phyloP scores from a whole-genome alignment of 2,113 vertebrate species.

The Bungarus multicinctus region DNA sequence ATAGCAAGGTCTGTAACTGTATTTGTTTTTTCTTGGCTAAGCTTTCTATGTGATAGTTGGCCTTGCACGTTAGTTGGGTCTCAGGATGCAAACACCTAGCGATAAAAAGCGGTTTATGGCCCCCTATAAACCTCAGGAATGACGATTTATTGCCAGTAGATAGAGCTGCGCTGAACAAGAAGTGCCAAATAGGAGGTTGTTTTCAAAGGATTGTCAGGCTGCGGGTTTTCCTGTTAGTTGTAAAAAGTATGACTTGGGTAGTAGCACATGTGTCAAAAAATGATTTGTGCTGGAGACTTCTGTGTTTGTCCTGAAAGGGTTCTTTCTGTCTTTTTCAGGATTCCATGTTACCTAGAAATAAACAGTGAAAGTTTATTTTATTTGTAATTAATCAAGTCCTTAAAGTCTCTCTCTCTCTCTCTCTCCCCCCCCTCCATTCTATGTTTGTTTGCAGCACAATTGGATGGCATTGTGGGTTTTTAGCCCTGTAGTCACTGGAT shows the following conservation, averaged over 20 bases:
- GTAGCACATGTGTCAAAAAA: neutral
- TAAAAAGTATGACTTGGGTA: neutral
- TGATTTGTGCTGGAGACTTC: neutral
- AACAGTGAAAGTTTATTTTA: neutral
- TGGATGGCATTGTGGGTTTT: neutral
- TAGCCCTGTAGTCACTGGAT: neutral
- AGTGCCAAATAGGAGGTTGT: slow-evolving; percentile 32
- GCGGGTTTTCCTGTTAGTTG: rapidly evolving
- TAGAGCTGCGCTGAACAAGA: slow-evolving; percentile 57
- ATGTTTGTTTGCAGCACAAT: no score
- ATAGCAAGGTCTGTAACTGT: slow-evolving; percentile 32
- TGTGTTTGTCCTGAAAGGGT: neutral
- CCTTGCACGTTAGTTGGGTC: slow-evolving; percentile 81
- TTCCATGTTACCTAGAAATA: neutral
- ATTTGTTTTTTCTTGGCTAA: slow-evolving; percentile 63
- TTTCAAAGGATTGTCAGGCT: neutral
- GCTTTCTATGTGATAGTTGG: slow-evolving; percentile 76
- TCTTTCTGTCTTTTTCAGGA: neutral
- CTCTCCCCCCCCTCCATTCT: no score
- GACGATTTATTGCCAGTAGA: slow-evolving; percentile 74
- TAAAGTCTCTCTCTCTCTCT: neutral
- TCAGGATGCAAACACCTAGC: slow-evolving; percentile 76
- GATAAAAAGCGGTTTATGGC: slow-evolving; percentile 83
- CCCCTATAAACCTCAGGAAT: slow-evolving; percentile 82
- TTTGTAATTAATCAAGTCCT: neutral